A percentile compares a stretch with the other conserved stretches of the same genome.
These are phyloP conservation scores for Numenius phaeopus DNA, from an alignment of 2,797 vertebrate species.

Conservation along the genomic window DNA sequence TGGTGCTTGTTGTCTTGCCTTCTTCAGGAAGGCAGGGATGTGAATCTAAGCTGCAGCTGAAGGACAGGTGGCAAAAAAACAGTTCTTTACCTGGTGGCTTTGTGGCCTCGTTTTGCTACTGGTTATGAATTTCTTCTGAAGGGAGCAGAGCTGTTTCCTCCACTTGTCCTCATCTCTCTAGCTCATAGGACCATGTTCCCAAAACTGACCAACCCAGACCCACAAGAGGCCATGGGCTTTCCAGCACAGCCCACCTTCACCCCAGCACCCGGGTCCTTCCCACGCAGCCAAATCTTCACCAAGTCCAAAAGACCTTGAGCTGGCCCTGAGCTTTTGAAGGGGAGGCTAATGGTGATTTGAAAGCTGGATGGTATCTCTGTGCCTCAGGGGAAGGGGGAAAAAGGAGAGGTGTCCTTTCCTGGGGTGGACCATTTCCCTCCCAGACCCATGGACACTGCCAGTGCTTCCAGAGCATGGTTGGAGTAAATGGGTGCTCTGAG, in stretches of 20 bases:
- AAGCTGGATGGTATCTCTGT: background rate
- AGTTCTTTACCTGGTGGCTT: background rate
- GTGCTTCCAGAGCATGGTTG: rapidly evolving
- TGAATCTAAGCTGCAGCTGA: background rate
- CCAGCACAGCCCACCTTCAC: background rate
- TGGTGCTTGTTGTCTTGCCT: background rate
- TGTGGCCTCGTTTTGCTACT: background rate
- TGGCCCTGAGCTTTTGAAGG: background rate
- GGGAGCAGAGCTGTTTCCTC: background rate
- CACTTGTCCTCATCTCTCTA: background rate
- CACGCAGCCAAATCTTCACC: rapidly evolving
- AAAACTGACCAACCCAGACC: background rate
- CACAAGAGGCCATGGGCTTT: background rate
- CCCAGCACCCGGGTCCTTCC: background rate
- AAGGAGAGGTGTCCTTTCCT: background rate
- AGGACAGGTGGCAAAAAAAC: background rate
- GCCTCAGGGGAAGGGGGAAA: background rate
- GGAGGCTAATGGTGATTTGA: rapidly evolving
- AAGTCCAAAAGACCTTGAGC: background rate
- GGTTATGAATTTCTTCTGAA: background rate
- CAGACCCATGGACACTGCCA: rapidly evolving
- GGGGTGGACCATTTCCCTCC: no score
- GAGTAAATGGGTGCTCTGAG: background rate
- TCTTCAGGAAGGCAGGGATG: background rate
- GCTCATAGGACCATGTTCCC: background rate